These are phyloP conservation scores for Greenwoodochromis staneri DNA, from an alignment of 2,113 vertebrate species.

Conservation along the genomic window DNA sequence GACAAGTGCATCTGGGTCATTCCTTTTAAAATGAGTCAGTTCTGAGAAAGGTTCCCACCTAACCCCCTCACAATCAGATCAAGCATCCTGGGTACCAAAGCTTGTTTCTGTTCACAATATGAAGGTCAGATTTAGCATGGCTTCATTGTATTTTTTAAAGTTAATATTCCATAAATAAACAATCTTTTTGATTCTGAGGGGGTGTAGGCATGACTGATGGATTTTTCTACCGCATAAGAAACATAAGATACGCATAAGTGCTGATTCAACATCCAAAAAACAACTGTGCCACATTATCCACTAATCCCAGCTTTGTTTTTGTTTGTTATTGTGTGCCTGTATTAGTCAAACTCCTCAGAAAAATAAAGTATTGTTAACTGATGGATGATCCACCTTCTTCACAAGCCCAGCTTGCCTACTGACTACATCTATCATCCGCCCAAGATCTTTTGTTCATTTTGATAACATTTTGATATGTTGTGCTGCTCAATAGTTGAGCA, in stretches of 20 bases:
- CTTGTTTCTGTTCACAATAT: background rate
- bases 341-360: background rate
- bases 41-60: background rate
- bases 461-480: background rate
- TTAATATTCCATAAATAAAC: background rate
- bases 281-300: background rate
- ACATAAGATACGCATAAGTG: background rate
- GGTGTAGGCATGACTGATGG: background rate
- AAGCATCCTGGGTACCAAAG: background rate
- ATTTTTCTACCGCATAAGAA: background rate
- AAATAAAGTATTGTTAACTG: background rate
- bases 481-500: background rate
- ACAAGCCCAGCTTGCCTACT: background rate
- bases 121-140: background rate
- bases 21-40: background rate
- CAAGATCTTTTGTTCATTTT: background rate
- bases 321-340: background rate
- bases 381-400: background rate
- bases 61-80: background rate
- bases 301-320: background rate
- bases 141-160: background rate
- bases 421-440: background rate
- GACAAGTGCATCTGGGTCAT: background rate
- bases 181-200: background rate
- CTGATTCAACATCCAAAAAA: background rate